Base-by-base conservation (phyloP, 2,113 vertebrate species). In the Merops nubicus region DNA sequence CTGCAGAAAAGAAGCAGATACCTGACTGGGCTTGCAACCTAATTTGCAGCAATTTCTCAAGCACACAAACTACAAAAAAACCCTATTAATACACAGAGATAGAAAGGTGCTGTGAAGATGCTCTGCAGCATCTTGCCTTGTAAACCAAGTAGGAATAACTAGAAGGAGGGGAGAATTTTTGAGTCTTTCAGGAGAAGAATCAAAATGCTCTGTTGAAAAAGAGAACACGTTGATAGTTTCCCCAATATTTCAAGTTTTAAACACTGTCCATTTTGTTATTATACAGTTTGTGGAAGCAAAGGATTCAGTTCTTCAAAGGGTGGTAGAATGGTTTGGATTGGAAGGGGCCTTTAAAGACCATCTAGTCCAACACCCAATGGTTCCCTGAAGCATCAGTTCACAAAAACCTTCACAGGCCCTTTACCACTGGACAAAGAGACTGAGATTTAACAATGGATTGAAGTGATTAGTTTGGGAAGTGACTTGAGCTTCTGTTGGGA, bases 361-460 rank as follows among this genome's bases (percentile, higher is more conserved):
- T 13, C 22, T 29, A 11, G 31, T 63, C 34, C 42, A 77, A 36
- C 11, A 9, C 25, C 4, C 34, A 23, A 8, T 28, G 17, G 40
- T 42, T 63, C 80, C 33, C 92, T 96, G 91, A 88, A 63, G 63
- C 31, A 88, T 16, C 48, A 67, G 74, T 85, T 95, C 91, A 94
- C 69, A 77, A 88, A 93, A 73, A 70, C 50, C 63, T 96, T 26
- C 14, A 57, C 17, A 51, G 67, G 70, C 67, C 74, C 40, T 65
- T 94, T 86, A 65, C 85, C 43, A 81, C 65, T 62, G 74, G 64
- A 69, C 47, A 88, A 89, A 85, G 93, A 79, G 43, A 45, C 40
- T 83, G 75, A 76, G 47, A 86, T 85, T 69, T 92, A 64, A 76
- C 91, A 90, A 64, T 40, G 60, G 74, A 73, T 51, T 79, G 45